Evolutionary conservation across 2,797 vertebrate species (phyloP), one percentile per base, ranked within the genome.

Genomic region (Phyllotis vaccarum): DNA sequence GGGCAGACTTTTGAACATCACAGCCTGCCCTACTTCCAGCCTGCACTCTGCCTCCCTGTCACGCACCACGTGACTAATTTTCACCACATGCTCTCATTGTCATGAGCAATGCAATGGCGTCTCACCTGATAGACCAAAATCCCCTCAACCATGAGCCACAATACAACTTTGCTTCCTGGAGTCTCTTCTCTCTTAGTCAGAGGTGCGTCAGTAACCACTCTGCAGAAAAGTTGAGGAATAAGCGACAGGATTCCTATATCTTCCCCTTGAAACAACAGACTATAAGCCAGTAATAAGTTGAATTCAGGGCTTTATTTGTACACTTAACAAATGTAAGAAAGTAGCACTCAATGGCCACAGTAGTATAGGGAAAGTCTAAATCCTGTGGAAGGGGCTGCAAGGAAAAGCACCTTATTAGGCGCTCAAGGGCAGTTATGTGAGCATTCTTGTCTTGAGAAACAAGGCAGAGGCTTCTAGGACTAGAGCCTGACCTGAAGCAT

Each of bases 281-380:
- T 14, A 11, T 56, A 29, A 34, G 31, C 31, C 19, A 34, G 19
- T n/a, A 54, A 85, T 1, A 1, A 24, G 3, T 64, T 0, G 2
- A 78, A 70, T 64, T 68, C 5, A 6, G 54, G 17, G n/a, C 46
- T 58, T 56, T 56, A 11, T 14, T 6, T 0, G 1, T 22, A 43
- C 40, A 24, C 31, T 5, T 70, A 62, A 43, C 43, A 62, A 29
- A 27, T 34, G n/a, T 27, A 46, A 2, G 75, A 70, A 34, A 40
- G 74, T 16, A n/a, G 10, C 40, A 13, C 1, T 2, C 0, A 0
- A 6, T 31, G 56, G 34, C 12, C 31, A 43, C 0, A 37, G 0
- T 7, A 19, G 40, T 9, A 10, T 11, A 52, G 24, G 49, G 49
- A 37, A 60, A 27, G 24, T 78, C 56, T 0, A 34, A 66, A n/a